Base-by-base conservation (phyloP, 2,797 vertebrate genomes). In the Lates japonicus region DNA sequence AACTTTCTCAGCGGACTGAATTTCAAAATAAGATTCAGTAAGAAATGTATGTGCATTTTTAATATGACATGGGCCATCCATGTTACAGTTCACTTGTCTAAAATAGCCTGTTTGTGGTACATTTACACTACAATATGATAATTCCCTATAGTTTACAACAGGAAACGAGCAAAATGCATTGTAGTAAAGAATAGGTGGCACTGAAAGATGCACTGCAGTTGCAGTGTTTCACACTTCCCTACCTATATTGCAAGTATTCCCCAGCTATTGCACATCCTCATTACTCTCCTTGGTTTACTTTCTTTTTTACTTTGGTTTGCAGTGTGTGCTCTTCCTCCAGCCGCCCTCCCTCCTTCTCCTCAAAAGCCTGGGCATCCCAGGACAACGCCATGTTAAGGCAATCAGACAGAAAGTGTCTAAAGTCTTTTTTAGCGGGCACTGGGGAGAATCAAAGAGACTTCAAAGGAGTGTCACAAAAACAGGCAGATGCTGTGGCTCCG, bases 401-500 rank as follows among this genome's bases (percentile, higher is more conserved):
- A 91, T 86, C 85, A 91, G 88, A 91, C 85, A 84, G 83, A 94
- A 90, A 92, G 75, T 69, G 87, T 94, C 85, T 91, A 84, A 93
- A 93, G 87, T 90, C 78, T 91, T 92, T 90, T 94, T 91, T 91
- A 89, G 90, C 51, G 54, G 83, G 76, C 87, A 88, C 88, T 87
- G 81, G 87, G 89, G 88, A 90, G 86, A 92, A 91, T 93, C 87
- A 87, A 90, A 90, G 86, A 87, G 88, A 95, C 93, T 94, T 96
- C 92, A 95, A 95, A 95, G 92, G 77, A 73, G 60, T 83, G 86
- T 93, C 90, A 89, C 82, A 89, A 88, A 93, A 93, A 93, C 91
- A 92, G 86, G 80, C 91, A 94, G 91, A 92, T 92, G 88, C 87
- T 83, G 81, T 73, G 84, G 86, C 84, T 88, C 61, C n/a, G 82